These are phyloP conservation scores for Odocoileus virginianus DNA, from an alignment of 2,113 vertebrate species.

Conservation along the genomic window DNA sequence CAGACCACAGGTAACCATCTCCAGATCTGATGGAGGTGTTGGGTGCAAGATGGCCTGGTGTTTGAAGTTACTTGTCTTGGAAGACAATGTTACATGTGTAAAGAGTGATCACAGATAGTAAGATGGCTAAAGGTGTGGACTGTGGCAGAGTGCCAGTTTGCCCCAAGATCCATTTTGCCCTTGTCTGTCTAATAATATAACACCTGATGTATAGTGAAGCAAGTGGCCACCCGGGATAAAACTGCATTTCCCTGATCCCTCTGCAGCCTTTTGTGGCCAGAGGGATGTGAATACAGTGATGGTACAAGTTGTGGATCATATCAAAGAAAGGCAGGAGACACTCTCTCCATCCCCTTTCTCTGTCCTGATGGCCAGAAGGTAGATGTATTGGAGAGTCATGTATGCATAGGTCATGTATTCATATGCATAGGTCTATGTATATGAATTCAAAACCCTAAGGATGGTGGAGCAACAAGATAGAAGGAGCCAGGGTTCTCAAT, in stretches of 20 bases:
- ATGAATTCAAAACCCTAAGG: neutral
- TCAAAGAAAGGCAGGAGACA: neutral
- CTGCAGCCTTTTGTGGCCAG: neutral
- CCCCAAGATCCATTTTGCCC: neutral
- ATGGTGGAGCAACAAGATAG: neutral
- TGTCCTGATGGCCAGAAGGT: neutral
- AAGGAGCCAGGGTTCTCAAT: neutral
- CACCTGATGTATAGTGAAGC: neutral
- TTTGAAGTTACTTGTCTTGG: neutral
- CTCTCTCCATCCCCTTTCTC: too few relatives aligned
- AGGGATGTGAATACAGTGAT: neutral
- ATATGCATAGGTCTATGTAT: neutral
- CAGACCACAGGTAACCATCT: neutral
- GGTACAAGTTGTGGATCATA: neutral
- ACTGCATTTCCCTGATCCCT: neutral
- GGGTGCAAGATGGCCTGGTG: neutral
- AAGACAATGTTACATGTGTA: neutral
- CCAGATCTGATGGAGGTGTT: neutral
- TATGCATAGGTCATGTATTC: too few relatives aligned
- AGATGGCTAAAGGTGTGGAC: neutral
- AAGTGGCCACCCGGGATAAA: neutral
- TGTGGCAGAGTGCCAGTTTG: neutral
- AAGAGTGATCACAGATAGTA: neutral
- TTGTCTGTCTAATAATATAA: neutral
- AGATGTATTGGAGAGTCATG: neutral